Conservation (phyloP, 2,888 invertebrate genomes). For the Nycteola revayana region DNA sequence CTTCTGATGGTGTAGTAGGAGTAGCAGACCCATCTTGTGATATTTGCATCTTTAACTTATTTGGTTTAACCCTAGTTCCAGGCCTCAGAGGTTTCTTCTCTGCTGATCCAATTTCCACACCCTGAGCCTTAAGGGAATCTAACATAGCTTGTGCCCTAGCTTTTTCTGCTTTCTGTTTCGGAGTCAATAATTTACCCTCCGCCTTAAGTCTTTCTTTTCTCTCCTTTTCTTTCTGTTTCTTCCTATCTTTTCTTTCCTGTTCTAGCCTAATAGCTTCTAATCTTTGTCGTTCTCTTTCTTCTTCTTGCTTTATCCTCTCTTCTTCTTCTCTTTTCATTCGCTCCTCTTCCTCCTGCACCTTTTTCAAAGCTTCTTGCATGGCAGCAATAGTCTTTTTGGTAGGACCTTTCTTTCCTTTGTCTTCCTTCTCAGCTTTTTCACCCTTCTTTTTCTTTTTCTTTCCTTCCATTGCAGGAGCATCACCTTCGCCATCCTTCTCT, state of each 20-base stretch:
- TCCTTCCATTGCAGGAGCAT: constrained; percentile 56
- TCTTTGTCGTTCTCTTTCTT: constrained; percentile 87
- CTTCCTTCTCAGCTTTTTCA: constrained; percentile 70
- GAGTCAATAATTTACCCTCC: constrained; percentile 97
- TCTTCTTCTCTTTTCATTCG: constrained; percentile 87
- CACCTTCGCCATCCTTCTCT: constrained; percentile 61
- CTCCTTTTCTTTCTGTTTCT: constrained; percentile 96
- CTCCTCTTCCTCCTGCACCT: constrained; percentile 95
- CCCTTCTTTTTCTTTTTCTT: constrained; percentile 76
- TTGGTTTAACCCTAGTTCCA: constrained; percentile 89
- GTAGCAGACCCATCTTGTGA: constrained; percentile 71
- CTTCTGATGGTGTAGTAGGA: constrained; percentile 71
- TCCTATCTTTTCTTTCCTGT: constrained; percentile 93
- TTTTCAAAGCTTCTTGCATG: constrained; percentile 95
- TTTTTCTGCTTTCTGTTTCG: constrained; percentile 95
- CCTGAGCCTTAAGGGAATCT: constrained; percentile 94
- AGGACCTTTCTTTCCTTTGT: constrained; percentile 86
- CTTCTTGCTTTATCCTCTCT: constrained; percentile 87
- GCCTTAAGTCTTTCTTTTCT: constrained; percentile 95
- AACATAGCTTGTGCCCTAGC: constrained; percentile 94
- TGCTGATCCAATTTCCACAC: constrained; percentile 89
- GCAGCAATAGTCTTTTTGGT: constrained; percentile 93
- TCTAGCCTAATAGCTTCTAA: constrained; percentile 90
- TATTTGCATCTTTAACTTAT: constrained; percentile 85
- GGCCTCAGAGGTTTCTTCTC: constrained; percentile 83